Conservation (phyloP, 1,140 invertebrate genomes). For the Cydia splendana region DNA sequence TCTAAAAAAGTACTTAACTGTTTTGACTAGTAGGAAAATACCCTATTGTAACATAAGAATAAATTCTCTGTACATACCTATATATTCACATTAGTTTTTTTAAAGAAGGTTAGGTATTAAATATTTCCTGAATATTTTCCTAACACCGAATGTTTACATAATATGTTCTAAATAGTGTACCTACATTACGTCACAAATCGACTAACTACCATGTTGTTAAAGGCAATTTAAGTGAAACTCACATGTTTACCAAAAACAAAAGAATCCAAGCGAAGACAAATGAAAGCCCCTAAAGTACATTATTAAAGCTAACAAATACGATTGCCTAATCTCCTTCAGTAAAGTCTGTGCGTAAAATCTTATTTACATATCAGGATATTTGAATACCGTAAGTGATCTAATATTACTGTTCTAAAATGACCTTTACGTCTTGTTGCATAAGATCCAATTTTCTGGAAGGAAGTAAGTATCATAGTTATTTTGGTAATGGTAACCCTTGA, state of each 20-base stretch:
- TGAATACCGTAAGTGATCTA: background rate
- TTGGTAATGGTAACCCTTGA: background rate
- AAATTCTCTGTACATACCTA: no score
- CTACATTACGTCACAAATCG: no score
- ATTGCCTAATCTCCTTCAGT: background rate
- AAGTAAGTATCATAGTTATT: background rate
- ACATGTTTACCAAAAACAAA: background rate
- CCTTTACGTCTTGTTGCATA: background rate
- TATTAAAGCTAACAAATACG: conserved; percentile 1
- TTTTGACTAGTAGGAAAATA: no score
- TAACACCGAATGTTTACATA: no score
- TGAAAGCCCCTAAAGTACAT: background rate
- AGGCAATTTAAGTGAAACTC: background rate
- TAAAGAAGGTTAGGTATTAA: no score
- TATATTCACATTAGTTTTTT: no score
- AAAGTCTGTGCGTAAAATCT: background rate
- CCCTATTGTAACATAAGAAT: no score
- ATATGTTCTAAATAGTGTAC: no score
- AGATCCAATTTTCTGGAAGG: background rate
- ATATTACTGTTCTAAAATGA: background rate
- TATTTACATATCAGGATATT: conserved; percentile 1
- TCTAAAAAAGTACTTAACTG: no score
- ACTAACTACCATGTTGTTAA: no score
- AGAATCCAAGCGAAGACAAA: background rate
- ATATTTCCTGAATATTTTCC: no score